These are phyloP conservation scores for Podarcis cretensis DNA, from an alignment of 2,113 vertebrate genomes.

Conservation along the genomic window DNA sequence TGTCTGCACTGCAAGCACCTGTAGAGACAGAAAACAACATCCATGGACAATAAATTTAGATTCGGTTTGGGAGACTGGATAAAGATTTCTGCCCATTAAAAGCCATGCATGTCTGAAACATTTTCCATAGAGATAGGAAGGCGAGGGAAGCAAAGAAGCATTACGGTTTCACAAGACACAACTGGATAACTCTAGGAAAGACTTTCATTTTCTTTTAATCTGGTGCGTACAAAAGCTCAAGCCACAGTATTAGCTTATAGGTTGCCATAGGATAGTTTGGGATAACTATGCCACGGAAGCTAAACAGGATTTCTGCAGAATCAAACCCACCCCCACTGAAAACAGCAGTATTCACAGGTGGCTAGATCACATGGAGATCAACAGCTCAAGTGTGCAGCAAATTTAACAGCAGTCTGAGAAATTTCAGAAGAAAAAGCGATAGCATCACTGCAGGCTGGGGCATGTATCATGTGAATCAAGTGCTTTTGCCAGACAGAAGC, in stretches of 20 bases:
- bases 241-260: background rate
- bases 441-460: too few species aligned
- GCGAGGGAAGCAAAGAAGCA: background rate
- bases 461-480: too few species aligned
- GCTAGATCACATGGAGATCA: too few species aligned
- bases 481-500: too few species aligned
- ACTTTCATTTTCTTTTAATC: background rate
- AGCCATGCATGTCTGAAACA: background rate
- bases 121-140: background rate
- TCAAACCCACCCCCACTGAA: too few species aligned
- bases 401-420: too few species aligned
- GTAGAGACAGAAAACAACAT: background rate
- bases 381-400: too few species aligned
- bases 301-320: too few species aligned
- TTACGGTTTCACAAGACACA: background rate
- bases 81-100: background rate
- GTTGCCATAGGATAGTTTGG: background rate
- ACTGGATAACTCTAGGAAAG: background rate
- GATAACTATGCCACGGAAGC: too few species aligned
- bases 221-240: background rate
- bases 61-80: background rate
- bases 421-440: too few species aligned
- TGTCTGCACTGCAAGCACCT: constrained; percentile 2
- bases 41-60: background rate
- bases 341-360: too few species aligned